Percentiles rank a stretch among this genome's conserved stretches.
Evolutionary conservation across 2,113 vertebrate genomes (phyloP).

Genomic region (Gobio gobio): DNA sequence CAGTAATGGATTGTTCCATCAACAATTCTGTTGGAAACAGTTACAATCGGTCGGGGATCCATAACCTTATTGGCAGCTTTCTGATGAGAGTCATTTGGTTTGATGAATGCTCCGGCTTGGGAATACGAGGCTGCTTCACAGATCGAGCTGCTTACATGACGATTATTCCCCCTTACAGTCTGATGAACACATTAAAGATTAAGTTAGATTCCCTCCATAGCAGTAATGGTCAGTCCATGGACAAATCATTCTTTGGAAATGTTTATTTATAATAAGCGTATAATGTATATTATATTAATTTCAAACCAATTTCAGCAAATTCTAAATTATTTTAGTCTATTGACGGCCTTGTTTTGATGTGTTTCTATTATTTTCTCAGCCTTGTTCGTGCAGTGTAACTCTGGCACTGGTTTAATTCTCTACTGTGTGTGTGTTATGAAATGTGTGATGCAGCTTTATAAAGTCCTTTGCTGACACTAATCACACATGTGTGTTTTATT

Average conservation of each 20-base stretch:
- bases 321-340: too few species aligned
- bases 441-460: constrained; percentile 65
- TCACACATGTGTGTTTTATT: constrained; percentile 72
- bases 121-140: background rate
- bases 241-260: background rate
- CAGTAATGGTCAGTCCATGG: background rate
- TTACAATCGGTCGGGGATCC: background rate
- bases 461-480: constrained; percentile 64
- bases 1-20: background rate
- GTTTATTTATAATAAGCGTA: background rate
- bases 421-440: constrained; percentile 45
- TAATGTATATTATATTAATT: too few species aligned
- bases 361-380: background rate
- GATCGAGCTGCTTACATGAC: background rate
- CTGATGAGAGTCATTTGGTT: background rate
- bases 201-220: background rate
- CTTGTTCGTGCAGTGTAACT: background rate
- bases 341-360: background rate
- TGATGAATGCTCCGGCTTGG: background rate
- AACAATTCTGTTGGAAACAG: background rate
- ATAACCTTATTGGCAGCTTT: background rate
- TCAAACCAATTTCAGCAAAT: too few species aligned
- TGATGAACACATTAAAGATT: background rate
- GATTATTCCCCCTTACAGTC: background rate
- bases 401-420: constrained; percentile 9